Base-by-base conservation (phyloP, 2,113 vertebrate species). In the Leiothrix lutea region DNA sequence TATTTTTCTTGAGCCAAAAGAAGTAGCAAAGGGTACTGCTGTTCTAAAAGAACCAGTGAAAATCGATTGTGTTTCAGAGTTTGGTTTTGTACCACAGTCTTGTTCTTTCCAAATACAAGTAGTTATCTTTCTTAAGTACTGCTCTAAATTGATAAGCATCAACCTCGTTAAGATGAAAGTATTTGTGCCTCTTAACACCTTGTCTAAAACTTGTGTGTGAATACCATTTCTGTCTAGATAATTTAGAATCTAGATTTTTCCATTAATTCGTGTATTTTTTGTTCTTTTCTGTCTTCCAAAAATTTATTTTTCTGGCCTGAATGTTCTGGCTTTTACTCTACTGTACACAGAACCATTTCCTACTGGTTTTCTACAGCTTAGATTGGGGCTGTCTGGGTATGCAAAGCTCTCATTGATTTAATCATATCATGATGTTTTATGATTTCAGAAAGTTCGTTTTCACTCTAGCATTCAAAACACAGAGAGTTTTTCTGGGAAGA, bases 401-500 rank as follows among this genome's bases (percentile, higher is more conserved):
- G 67, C 73, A 58, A 64, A 64, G 24, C 62, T 62, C 4, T 56
- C 42, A 47, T 12, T 72, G 89, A 77, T 96, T 91, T 95, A 78
- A 93, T 44, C 12, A 10, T 70, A 21, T 86, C 50, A 26, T 84
- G 50, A 72, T 89, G 35, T 81, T 96, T 97, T 94, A 29, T 94
- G 16, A 60, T 80, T 96, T 93, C 97, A 99, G 99, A 98, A 98
- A 96, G 98, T 98, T 95, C 99, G 85, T 95, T 98, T 99, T 94
- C 98, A 98, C 95, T 92, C 98, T 73, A 98, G 97, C 94, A 97
- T 97, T 57, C 98, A 97, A 79, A 98, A 98, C 48, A 97, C 98
- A 86, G 99, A 99, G 45, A 98, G 98, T 65, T 98, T 98, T 97
- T 98, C 98, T 18, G 96, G 97, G 80, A 99, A 98, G 94, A 99